Percentiles rank a stretch among this genome's conserved stretches.
Conservation (phyloP, 2,888 invertebrate genomes). For the Colostygia pectinataria region DNA sequence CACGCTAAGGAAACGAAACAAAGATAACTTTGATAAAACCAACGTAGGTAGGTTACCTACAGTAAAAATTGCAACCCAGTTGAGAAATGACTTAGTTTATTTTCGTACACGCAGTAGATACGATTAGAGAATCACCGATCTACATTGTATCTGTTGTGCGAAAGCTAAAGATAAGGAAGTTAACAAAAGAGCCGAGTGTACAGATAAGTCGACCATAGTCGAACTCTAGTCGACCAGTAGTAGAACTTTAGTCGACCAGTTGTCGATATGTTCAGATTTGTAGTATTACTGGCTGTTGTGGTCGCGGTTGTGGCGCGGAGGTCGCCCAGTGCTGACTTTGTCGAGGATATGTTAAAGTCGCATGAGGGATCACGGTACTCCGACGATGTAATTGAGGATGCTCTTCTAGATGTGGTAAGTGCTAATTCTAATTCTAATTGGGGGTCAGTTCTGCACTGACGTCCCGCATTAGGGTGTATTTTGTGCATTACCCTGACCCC, state of each 20-base stretch:
- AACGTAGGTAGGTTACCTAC: no score
- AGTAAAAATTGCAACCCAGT: no score
- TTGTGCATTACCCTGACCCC: no score
- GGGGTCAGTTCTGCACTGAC: no score
- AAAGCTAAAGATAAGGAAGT: constrained; percentile 23
- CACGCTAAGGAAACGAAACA: no score
- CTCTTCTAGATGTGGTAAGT: constrained; percentile 57
- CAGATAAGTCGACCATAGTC: no score
- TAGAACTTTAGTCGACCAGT: constrained; percentile 29
- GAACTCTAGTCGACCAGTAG: constrained; percentile 28
- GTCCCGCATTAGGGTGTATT: no score
- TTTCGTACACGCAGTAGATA: constrained; percentile 3
- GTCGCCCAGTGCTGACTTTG: constrained; percentile 53
- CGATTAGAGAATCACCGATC: no score
- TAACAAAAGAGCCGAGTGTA: constrained; percentile 32
- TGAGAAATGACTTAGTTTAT: no score
- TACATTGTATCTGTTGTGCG: constrained; percentile 1
- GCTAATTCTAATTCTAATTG: no score
- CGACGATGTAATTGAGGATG: constrained; percentile 50
- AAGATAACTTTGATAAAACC: no score
- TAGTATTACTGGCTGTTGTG: constrained; percentile 37
- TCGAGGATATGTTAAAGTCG: constrained; percentile 40
- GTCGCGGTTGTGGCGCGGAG: constrained; percentile 39
- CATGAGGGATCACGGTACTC: constrained; percentile 39
- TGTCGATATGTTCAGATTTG: constrained; percentile 39